Evolutionary conservation across 2,113 vertebrate species (phyloP).

Genomic region (Corydoras sp.): DNA sequence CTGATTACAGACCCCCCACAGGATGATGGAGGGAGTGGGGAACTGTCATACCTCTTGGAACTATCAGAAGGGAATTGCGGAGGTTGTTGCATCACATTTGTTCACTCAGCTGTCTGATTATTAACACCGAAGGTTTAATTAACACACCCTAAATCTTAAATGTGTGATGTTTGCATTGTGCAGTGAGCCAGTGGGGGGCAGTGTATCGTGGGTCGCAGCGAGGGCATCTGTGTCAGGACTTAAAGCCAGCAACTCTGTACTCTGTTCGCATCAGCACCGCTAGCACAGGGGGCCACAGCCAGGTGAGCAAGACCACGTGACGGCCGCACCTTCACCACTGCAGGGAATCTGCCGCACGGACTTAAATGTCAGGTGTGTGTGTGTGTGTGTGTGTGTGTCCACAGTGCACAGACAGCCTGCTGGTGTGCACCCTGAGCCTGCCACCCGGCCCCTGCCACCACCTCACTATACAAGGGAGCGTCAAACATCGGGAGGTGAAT

Average conservation of each 20-base stretch:
- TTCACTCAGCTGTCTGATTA: neutral
- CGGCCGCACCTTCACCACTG: neutral
- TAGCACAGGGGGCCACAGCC: slow-evolving; percentile 92
- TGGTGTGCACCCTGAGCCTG: slow-evolving; percentile 80
- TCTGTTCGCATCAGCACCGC: slow-evolving; percentile 87
- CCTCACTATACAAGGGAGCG: slow-evolving; percentile 80
- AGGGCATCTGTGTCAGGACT: slow-evolving; percentile 78
- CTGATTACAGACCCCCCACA: slow-evolving; percentile 78
- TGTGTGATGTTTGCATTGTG: slow-evolving; percentile 32
- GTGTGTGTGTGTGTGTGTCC: slow-evolving; percentile 8
- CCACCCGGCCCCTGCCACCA: slow-evolving; percentile 83
- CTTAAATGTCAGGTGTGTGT: neutral
- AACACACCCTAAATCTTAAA: neutral
- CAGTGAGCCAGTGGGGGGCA: slow-evolving; percentile 86
- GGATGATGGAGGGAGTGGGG: slow-evolving; percentile 90
- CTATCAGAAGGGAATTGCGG: slow-evolving; percentile 85
- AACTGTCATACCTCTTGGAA: slow-evolving; percentile 87
- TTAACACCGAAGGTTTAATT: neutral
- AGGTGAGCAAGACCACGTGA: slow-evolving; percentile 58
- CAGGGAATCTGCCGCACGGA: neutral
- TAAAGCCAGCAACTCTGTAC: slow-evolving; percentile 89
- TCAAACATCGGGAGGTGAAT: slow-evolving; percentile 91
- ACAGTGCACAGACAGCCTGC: slow-evolving; percentile 83
- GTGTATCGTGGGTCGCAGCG: slow-evolving; percentile 84
- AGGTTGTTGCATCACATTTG: slow-evolving; percentile 61